Conservation (phyloP, 2,888 invertebrate genomes). For the Seladonia tumulorum region DNA sequence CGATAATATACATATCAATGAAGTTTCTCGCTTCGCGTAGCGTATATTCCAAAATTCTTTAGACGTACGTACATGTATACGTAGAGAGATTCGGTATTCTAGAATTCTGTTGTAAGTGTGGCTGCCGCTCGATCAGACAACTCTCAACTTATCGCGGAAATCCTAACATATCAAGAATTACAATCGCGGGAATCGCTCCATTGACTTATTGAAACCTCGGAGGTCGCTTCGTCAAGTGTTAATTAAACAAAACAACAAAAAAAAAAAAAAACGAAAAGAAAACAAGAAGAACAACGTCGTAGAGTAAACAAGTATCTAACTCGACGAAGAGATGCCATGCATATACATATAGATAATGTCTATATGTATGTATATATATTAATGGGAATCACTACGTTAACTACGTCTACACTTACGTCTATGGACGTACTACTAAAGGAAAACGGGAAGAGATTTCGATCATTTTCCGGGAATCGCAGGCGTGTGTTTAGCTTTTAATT, state of each 20-base stretch:
- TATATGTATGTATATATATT: conserved; percentile 24
- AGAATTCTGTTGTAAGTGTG: conserved; percentile 45
- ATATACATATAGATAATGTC: conserved; percentile 15
- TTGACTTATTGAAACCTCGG: conserved; percentile 42
- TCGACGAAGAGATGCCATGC: conserved; percentile 32
- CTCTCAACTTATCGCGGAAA: conserved; percentile 39
- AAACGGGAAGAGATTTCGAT: background rate
- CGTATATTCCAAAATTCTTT: conserved; percentile 57
- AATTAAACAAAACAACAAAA: conserved; percentile 21
- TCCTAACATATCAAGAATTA: conserved; percentile 39
- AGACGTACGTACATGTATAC: conserved; percentile 55
- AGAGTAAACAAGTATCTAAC: conserved; percentile 28
- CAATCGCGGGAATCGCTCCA: conserved; percentile 63
- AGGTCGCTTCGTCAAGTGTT: conserved; percentile 46
- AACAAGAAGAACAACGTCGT: background rate
- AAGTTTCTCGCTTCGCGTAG: conserved; percentile 51
- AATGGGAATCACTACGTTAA: conserved; percentile 52
- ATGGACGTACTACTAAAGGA: background rate
- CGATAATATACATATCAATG: conserved; percentile 41
- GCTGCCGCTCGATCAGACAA: conserved; percentile 42
- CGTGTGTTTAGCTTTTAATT: conserved; percentile 36
- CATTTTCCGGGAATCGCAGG: conserved; percentile 33
- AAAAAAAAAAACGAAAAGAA: conserved; percentile 5
- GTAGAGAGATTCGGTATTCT: conserved; percentile 39
- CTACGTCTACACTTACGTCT: conserved; percentile 22